Evolutionary conservation across 2,797 vertebrate genomes (phyloP), one percentile per base, ranked within the genome.

Genomic region (Urosaurus nigricauda): DNA sequence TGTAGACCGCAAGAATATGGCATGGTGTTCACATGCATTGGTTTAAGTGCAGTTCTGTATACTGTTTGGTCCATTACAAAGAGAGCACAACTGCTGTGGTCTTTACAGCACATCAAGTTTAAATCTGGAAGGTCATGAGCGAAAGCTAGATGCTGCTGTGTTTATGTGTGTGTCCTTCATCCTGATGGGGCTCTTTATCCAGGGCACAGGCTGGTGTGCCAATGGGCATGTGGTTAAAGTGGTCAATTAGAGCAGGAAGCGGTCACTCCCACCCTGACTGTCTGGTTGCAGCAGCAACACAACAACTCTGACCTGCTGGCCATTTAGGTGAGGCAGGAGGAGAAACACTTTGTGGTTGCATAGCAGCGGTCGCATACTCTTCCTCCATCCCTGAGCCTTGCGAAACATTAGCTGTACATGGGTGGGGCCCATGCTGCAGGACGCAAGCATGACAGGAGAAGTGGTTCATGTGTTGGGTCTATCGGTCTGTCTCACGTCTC

Each of bases 131-230:
- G 13, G 35, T 71, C 78, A 58, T 74, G 24, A 70, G 58, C 65
- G 9, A 60, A 73, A 56, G 29, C 9, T 56, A 21, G 16, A 21
- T 53, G 29, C 56, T n/a, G 51, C 40, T 37, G 5, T 35, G 32
- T 65, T 79, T 65, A 37, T 26, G 6, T 51, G 40, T 47, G 37
- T 8, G 19, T 78, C 74, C 35, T 32, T 86, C 29, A 7, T 4
- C 78, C 83, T 85, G 74, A n/a, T 78, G 74, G 84, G 29, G 14
- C 60, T 37, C n/a, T 86, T 65, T 73, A 79, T 21, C 43, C 60
- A 21, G 8, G 75, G 37, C 47, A 51, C 65, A 24, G 16, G 21
- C 11, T 12, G 79, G 32, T 35, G n/a, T 32, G 9, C 47, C 35
- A 53, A 6, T 19, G 51, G 71, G 21, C 35, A 47, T 74, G 51